Conservation (phyloP, 2,113 vertebrate genomes). For the Corvus hawaiiensis region DNA sequence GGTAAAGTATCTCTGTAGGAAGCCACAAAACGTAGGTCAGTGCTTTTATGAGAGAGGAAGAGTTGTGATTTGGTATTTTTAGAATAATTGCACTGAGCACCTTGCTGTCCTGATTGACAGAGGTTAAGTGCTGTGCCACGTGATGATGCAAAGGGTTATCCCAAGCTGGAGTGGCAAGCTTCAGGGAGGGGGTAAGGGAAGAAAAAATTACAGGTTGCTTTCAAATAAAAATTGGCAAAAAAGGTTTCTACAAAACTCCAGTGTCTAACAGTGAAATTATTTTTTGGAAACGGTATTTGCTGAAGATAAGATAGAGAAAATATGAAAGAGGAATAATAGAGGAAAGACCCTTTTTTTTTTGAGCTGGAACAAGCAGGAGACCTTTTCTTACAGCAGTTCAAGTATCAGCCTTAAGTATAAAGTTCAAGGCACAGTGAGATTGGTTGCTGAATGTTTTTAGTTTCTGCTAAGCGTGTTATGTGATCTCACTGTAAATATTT, state of each 20-base stretch:
- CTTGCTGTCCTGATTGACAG: neutral
- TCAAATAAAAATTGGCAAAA: neutral
- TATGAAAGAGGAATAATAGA: neutral
- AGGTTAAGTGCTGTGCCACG: neutral
- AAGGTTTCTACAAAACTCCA: neutral
- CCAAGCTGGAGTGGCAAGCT: neutral
- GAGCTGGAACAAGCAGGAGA: neutral
- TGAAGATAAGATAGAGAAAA: neutral
- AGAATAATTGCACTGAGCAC: neutral
- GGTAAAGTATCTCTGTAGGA: neutral
- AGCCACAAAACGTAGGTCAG: neutral
- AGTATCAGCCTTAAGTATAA: neutral
- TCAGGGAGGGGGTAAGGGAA: neutral
- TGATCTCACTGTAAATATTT: neutral
- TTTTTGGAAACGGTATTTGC: neutral
- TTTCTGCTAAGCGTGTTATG: rapidly evolving
- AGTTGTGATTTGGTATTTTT: neutral
- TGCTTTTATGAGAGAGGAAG: neutral
- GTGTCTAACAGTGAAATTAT: neutral
- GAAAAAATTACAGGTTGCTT: neutral
- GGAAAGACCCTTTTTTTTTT: neutral
- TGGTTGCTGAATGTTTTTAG: neutral
- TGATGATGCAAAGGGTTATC: neutral
- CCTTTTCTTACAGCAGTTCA: neutral
- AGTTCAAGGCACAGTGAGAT: neutral